Base-by-base conservation (phyloP, 2,113 vertebrate genomes). In the Gobius niger region DNA sequence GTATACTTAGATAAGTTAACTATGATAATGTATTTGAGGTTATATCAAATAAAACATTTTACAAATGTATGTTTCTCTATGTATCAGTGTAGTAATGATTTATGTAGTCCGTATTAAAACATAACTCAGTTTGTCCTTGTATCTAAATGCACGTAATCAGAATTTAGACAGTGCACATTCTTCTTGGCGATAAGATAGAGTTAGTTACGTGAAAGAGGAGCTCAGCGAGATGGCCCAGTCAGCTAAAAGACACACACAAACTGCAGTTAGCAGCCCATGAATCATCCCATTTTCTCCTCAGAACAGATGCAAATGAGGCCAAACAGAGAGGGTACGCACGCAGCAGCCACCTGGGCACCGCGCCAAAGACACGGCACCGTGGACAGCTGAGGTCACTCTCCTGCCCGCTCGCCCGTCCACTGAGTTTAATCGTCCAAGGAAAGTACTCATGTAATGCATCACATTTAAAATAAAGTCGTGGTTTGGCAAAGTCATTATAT, bases 321-420 rank as follows among this genome's bases (percentile, higher is more conserved):
- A 80, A 86, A 89, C 82, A 88, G 76, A 63, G 75, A 78, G 87
- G 81, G 87, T 90, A 91, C 88, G 88, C 89, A 90, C 91, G 68
- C 81, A 81, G 75, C 89, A 86, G 82, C 54, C 76, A 53, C 61
- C 80, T 78, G 83, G 88, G 90, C 81, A 5, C 15, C 16, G 24
- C 76, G 86, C 92, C 88, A 89, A 72, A 85, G 74, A 80, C 44
- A 67, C 53, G 60, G 49, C 70, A 73, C 86, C 34, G 47, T 65
- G 80, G 79, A 84, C 84, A 80, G 61, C 19, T 65, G 74, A 87
- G 85, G 82, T 78, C 84, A 78, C 16, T 19, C 1, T 15, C 1
- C 49, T 50, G 24, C 56, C 68, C 56, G 72, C 54, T 63, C 80
- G 72, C 53, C 76, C 34, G 53, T 63, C 76, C 82, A 85, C 77